phyloP scores from a whole-genome alignment of 2,797 vertebrate genomes.

The Pseudopleuronectes americanus region DNA sequence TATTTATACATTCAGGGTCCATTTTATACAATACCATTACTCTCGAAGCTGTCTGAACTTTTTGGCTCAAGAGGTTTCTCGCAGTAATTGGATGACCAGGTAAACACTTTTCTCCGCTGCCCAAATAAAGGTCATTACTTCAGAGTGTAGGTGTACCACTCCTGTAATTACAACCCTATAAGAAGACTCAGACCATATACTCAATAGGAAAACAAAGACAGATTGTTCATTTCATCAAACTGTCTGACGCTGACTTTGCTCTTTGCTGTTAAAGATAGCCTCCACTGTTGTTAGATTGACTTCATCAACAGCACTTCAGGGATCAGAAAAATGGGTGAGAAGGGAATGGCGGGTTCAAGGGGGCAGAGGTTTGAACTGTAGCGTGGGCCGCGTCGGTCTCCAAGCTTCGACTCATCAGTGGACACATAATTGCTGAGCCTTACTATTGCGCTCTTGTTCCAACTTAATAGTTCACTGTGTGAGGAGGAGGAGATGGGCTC shows the following conservation, averaged over 20 bases:
- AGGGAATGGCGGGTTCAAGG: neutral
- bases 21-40: slow-evolving; percentile 24
- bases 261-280: neutral
- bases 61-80: slow-evolving; percentile 7
- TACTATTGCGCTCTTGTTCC: slow-evolving; percentile 19
- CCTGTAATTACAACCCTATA: slow-evolving; percentile 3
- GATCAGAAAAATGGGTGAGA: neutral
- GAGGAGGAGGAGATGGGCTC: slow-evolving; percentile 31
- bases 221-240: neutral
- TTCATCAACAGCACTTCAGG: neutral
- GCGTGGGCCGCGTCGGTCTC: neutral
- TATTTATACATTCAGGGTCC: slow-evolving; percentile 13
- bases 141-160: neutral
- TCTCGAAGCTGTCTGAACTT: slow-evolving; percentile 32
- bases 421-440: slow-evolving; percentile 41
- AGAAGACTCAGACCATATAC: neutral
- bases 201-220: neutral
- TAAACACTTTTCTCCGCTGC: neutral
- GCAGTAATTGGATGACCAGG: neutral
- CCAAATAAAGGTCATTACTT: neutral
- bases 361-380: neutral
- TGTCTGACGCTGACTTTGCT: slow-evolving; percentile 5
- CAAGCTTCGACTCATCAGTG: slow-evolving; percentile 25
- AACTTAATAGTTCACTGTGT: slow-evolving; percentile 27
- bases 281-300: neutral